Evolutionary conservation across 2,113 vertebrate genomes (phyloP).

Genomic region (Odobenus rosmarus): DNA sequence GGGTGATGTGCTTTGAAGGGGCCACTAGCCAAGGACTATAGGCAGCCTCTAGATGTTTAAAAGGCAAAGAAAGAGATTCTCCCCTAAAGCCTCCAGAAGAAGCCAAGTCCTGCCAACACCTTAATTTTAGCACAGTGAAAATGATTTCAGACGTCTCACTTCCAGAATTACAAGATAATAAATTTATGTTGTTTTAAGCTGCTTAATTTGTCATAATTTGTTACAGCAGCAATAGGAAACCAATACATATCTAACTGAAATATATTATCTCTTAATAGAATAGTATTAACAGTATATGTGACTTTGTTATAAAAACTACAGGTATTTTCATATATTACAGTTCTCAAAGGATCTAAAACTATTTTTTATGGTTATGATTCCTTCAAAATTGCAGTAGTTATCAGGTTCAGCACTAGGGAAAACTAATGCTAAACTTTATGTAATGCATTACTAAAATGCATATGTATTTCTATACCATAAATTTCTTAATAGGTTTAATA

Average conservation of each 20-base stretch:
- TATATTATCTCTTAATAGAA: not conserved
- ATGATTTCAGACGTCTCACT: not conserved
- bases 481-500: not conserved
- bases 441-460: not conserved
- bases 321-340: not conserved
- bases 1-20: not conserved
- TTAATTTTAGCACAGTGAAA: not conserved
- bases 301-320: not conserved
- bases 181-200: not conserved
- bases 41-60: not conserved
- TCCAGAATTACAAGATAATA: not conserved
- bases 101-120: not conserved
- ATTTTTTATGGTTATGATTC: not conserved
- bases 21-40: not conserved
- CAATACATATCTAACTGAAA: not conserved
- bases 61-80: not conserved
- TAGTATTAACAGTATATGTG: not conserved
- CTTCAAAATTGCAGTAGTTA: not conserved
- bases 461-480: not conserved
- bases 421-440: not conserved
- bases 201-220: not conserved
- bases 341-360: not conserved
- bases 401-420: not conserved
- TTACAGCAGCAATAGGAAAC: not conserved
- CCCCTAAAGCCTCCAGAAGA: not conserved